Conservation (phyloP, 2,888 invertebrate genomes). For the Mechanitis messenoides region DNA sequence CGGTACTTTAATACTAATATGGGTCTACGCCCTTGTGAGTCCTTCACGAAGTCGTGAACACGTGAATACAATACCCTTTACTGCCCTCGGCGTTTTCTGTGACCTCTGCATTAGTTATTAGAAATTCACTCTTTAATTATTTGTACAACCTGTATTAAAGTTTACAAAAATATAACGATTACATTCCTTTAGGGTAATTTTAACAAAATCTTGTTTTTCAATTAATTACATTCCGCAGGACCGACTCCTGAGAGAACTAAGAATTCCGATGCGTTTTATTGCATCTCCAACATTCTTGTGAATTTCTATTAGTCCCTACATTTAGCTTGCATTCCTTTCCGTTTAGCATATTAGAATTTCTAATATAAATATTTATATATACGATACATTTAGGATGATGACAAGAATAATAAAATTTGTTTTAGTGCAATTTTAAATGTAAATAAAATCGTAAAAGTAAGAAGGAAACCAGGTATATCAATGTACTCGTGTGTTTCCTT, state of each 20-base stretch:
- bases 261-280: constrained; percentile 18
- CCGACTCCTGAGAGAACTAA: constrained; percentile 11
- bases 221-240: constrained; percentile 9
- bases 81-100: constrained; percentile 50
- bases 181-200: constrained; percentile 6
- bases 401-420: too few relatives aligned
- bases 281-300: constrained; percentile 20
- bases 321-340: constrained; percentile 14
- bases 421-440: background rate
- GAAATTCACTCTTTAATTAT: too few relatives aligned
- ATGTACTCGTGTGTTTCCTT: background rate
- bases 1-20: constrained; percentile 11
- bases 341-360: constrained; percentile 2
- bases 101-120: constrained; percentile 22
- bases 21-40: constrained; percentile 54
- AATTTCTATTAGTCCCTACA: constrained; percentile 16
- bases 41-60: constrained; percentile 71
- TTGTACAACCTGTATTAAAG: background rate
- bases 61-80: constrained; percentile 46
- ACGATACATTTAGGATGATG: too few relatives aligned
- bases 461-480: background rate
- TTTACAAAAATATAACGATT: background rate
- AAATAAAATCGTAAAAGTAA: background rate
- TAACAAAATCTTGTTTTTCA: constrained; percentile 13
- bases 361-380: background rate